Evolutionary conservation across 2,888 invertebrate species (phyloP).

Genomic region (Eupeodes luniger): DNA sequence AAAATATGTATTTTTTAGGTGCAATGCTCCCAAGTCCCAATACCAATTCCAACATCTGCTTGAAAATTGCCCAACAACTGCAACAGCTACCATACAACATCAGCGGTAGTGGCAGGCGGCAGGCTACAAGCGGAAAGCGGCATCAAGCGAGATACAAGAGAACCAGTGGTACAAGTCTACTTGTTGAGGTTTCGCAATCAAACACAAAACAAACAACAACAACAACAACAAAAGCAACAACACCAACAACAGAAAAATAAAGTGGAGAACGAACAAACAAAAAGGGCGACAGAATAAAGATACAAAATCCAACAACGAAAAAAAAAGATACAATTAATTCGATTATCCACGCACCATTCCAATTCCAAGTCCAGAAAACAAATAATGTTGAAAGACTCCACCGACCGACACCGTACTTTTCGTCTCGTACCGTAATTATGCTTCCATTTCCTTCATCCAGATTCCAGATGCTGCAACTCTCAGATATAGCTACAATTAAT

Average conservation of each 20-base stretch:
- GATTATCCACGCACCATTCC: constrained; percentile 74
- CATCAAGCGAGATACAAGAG: not conserved
- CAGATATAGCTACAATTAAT: constrained; percentile 58
- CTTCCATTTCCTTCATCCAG: constrained; percentile 18
- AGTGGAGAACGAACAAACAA: constrained; percentile 18
- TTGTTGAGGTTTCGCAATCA: constrained; percentile 64
- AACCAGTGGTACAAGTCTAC: constrained; percentile 33
- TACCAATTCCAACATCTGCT: constrained; percentile 57
- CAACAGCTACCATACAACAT: not conserved
- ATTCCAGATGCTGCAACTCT: constrained; percentile 53
- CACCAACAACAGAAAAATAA: constrained; percentile 4
- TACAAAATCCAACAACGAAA: constrained; percentile 11
- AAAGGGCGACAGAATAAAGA: constrained; percentile 18
- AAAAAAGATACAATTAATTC: constrained; percentile 57
- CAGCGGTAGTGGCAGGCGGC: no score
- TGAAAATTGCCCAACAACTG: constrained; percentile 28
- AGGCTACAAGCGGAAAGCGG: no score
- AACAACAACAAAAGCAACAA: not conserved
- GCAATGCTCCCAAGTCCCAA: constrained; percentile 56
- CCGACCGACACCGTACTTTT: not conserved
- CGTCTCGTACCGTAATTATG: constrained; percentile 36
- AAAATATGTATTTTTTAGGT: constrained; percentile 44
- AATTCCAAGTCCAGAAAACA: not conserved
- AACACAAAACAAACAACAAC: constrained; percentile 12
- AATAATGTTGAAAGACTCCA: constrained; percentile 48